Conservation (phyloP, 2,888 invertebrate genomes). For the Drosophila niveifrons region DNA sequence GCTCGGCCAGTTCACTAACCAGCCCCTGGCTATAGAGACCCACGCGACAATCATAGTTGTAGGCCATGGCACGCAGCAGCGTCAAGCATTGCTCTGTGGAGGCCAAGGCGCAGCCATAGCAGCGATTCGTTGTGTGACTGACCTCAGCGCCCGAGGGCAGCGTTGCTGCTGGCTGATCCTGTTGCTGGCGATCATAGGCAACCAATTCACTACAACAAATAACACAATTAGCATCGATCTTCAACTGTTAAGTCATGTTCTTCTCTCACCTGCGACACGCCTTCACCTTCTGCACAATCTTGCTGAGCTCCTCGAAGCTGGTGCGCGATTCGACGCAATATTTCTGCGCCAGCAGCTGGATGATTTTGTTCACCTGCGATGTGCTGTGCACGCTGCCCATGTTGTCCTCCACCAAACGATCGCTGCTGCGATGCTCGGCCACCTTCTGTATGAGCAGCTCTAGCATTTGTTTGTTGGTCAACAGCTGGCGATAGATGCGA, state of each 20-base stretch:
- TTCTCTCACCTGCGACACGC: conserved; percentile 90
- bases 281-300: conserved; percentile 94
- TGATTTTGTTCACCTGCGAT: conserved; percentile 94
- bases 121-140: conserved; percentile 87
- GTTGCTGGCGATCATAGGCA: conserved; percentile 93
- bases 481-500: conserved; percentile 95
- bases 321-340: conserved; percentile 98
- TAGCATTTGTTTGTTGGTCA: conserved; percentile 94
- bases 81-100: conserved; percentile 98
- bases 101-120: conserved; percentile 95
- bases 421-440: conserved; percentile 92
- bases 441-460: conserved; percentile 95
- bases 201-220: conserved; percentile 90
- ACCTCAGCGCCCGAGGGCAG: conserved; percentile 65
- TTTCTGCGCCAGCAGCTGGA: conserved; percentile 96
- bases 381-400: conserved; percentile 86
- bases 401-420: conserved; percentile 87
- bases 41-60: conserved; percentile 90
- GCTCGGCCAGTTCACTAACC: conserved; percentile 95
- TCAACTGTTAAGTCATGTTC: neutral
- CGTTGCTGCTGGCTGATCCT: conserved; percentile 85
- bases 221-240: neutral
- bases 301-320: conserved; percentile 97
- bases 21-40: conserved; percentile 93
- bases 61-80: conserved; percentile 94